Conservation (phyloP, 1,140 invertebrate genomes). For the Sitobion miscanthi region DNA sequence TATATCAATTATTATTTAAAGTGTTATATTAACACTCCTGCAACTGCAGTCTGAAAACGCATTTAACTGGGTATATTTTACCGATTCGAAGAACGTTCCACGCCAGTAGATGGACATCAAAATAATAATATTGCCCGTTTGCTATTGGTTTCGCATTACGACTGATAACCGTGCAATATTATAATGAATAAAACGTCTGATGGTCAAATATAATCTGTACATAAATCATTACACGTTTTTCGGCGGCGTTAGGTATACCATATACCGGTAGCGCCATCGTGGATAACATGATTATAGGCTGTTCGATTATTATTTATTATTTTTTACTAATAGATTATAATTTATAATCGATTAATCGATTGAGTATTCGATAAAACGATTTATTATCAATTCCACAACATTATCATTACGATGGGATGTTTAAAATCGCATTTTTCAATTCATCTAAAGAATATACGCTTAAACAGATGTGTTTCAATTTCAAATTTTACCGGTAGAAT, state of each 20-base stretch:
- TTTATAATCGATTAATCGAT: neutral
- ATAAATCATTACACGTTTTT: neutral
- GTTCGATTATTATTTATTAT: neutral
- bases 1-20: neutral
- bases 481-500: neutral
- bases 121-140: neutral
- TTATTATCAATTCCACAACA: neutral
- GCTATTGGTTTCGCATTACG: neutral
- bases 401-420: neutral
- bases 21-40: neutral
- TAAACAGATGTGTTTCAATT: neutral
- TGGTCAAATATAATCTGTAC: neutral
- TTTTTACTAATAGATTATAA: neutral
- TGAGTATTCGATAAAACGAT: neutral
- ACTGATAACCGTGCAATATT: conserved; percentile 7
- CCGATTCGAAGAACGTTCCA: neutral
- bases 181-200: neutral
- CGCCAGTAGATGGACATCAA: neutral
- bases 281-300: neutral
- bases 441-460: neutral
- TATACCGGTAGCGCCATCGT: neutral
- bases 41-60: neutral
- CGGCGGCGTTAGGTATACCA: neutral
- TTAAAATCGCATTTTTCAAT: neutral
- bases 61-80: neutral